phyloP scores from a whole-genome alignment of 2,797 vertebrate species.

The Pantherophis vulpinus region DNA sequence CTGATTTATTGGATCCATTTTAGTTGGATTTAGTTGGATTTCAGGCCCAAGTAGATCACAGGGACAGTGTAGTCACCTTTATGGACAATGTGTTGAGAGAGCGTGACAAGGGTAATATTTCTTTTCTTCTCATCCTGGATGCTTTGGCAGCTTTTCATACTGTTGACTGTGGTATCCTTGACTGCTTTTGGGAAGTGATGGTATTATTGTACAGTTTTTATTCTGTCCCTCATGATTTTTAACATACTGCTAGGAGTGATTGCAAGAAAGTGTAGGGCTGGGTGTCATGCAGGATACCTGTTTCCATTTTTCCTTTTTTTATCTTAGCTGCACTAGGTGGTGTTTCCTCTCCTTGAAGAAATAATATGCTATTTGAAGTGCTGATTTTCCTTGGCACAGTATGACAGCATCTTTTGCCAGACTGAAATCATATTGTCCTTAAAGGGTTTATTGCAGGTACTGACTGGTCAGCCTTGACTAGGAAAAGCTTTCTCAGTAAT shows the following conservation, averaged over 20 bases:
- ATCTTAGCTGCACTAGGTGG: background rate
- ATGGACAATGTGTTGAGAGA: background rate
- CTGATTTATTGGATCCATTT: background rate
- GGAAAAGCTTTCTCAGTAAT: background rate
- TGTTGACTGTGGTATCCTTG: background rate
- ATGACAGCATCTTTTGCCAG: background rate
- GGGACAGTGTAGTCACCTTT: background rate
- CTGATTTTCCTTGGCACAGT: background rate
- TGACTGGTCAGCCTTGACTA: background rate
- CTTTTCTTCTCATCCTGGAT: background rate
- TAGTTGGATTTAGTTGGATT: background rate
- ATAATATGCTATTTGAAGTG: background rate
- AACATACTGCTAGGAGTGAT: background rate
- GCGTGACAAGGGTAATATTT: background rate
- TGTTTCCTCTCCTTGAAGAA: background rate
- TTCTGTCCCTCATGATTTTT: background rate
- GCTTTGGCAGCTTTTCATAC: background rate
- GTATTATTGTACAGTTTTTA: background rate
- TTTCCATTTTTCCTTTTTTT: background rate
- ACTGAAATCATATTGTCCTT: background rate
- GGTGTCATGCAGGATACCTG: background rate
- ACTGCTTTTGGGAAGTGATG: background rate
- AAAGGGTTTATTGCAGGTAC: background rate
- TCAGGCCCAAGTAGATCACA: background rate
- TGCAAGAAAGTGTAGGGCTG: background rate